These are phyloP conservation scores for Metopia argyrocephala DNA, from an alignment of 2,888 invertebrate genomes.

Conservation along the genomic window DNA sequence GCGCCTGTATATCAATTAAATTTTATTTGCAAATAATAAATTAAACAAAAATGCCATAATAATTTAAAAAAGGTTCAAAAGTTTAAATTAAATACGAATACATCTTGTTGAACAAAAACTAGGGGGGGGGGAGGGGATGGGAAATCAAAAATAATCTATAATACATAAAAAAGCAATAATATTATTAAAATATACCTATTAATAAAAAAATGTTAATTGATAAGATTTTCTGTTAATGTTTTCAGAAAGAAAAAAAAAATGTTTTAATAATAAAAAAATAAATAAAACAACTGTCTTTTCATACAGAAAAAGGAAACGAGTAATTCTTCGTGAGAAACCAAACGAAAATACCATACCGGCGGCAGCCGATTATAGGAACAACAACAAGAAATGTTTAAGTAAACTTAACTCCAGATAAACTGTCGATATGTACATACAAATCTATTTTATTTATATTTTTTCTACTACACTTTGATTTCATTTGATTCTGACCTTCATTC, in stretches of 20 bases:
- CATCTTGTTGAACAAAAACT: too few species aligned
- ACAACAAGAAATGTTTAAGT: too few species aligned
- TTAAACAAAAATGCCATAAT: slow-evolving; percentile 29
- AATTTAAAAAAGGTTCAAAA: slow-evolving; percentile 40
- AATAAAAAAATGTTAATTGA: slow-evolving; percentile 26
- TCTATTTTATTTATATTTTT: too few species aligned
- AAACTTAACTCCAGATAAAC: too few species aligned
- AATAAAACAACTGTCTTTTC: neutral
- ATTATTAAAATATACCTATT: slow-evolving; percentile 15
- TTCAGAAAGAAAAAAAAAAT: too few species aligned
- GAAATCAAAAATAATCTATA: neutral
- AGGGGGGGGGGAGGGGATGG: neutral
- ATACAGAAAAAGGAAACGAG: neutral
- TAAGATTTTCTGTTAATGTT: slow-evolving; percentile 28
- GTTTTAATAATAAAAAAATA: neutral
- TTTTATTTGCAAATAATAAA: slow-evolving; percentile 34
- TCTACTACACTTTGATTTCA: too few species aligned
- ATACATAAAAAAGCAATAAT: slow-evolving; percentile 18
- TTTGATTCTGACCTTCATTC: slow-evolving; percentile 27
- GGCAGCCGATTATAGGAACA: too few species aligned
- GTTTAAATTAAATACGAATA: slow-evolving; percentile 47
- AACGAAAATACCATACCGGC: too few species aligned
- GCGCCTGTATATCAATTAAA: slow-evolving; percentile 22
- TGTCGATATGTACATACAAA: too few species aligned
- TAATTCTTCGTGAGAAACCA: too few species aligned